Evolutionary conservation across 1,140 invertebrate species (phyloP), one percentile per base, ranked within the genome.

Genomic region (Drosophila busckii): DNA sequence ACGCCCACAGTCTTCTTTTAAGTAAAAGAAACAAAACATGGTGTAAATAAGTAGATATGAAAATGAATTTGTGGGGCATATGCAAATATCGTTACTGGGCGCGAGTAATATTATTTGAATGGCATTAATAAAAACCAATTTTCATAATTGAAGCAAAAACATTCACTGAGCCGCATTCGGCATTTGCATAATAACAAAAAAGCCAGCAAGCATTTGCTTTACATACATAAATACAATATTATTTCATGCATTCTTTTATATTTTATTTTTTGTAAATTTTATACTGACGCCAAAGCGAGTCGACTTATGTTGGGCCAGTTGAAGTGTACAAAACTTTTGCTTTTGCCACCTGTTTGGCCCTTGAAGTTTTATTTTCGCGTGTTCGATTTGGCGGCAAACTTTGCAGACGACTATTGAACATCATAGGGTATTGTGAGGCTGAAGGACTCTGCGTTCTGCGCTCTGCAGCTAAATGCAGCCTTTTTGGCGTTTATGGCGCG

Each of bases 41-140:
- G 19, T 19, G 28, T 5, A 42, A 35, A 31, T 66, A 37, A 54
- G 17, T 68, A 60, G 28, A 32, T 32, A 61, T 35, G 28, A 53
- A 53, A 46, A 60, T 41, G 44, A 55, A 60, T 44, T 52, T 53
- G 38, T 26, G 31, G 54, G 49, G 31, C 44, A 37, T 40, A 78
- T 80, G 76, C 75, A 69, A 80, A 80, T 82, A 48, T 65, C 59
- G 49, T 75, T 66, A 69, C 60, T 75, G 38, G 75, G 73, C 70
- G 76, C 61, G 71, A 82, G 83, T 80, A 80, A 75, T 82, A 75
- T 65, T 83, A 82, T 80, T 80, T 75, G 55, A 69, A 80, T 80
- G 75, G 60, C 75, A 80, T 80, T 80, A 60, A 66, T 52, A 56
- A 55, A 62, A 82, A 80, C n/a, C 64, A 75, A 80, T 82, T 75